Base-by-base conservation (phyloP, 2,888 invertebrate genomes). In the Hyposoter didymator region DNA sequence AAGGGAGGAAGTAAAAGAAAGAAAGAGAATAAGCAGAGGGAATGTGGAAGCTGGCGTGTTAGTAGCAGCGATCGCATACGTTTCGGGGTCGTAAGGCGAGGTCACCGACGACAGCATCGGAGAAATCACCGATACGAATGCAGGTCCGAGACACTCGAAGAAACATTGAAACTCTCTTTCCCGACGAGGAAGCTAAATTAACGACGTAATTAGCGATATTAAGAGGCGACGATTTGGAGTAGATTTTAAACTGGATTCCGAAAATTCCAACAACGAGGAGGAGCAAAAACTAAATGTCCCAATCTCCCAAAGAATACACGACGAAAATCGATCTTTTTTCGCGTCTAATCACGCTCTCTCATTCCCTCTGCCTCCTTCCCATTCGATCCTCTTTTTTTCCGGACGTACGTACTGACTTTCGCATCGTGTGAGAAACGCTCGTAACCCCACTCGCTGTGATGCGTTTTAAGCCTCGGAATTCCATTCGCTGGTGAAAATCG, bases 191-290 rank as follows among this genome's bases (percentile, higher is more conserved):
- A 69, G 70, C 22, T 59, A 76, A 87, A 89, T 88, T 67, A 88
- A 88, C 85, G 87, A 84, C 79, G 86, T 82, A 72, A 89, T 89
- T 89, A 89, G 72, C 49, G 39, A 87, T 88, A 89, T 88, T 89
- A 90, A 90, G 80, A 82, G 88, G 84, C 28, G 45, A 80, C 84
- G 85, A 88, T 89, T 89, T 78, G 81, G 81, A 82, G 82, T 84
- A 84, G 84, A 90, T 88, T 87, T 88, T 87, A 87, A 89, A 87
- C 87, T 84, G 87, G 83, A 89, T 88, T 88, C 87, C 88, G 67
- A 87, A 86, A 87, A 87, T 88, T 78, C 83, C 84, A 59, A 14
- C 84, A 59, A 14, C 80, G 59, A 22, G 43, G 32, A 10, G 39
- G 59, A 74, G 10, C 52, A 66, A 49, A 59, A 49, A 69, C 32